Evolutionary conservation across 2,797 vertebrate species (phyloP).

Genomic region (Rhynchotus rufescens): DNA sequence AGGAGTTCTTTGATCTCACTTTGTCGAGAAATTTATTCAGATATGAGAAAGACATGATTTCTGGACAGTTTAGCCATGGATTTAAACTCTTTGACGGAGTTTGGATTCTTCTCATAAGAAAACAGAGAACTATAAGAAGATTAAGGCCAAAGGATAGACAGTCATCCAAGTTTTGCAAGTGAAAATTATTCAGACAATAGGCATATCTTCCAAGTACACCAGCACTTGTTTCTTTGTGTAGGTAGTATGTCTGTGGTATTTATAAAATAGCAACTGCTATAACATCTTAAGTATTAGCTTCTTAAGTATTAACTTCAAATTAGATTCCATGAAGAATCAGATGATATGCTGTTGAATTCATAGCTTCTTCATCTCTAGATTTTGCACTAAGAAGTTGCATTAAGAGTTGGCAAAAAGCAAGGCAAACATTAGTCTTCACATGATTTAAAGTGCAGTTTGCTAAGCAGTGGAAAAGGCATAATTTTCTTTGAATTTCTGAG

Average conservation of each 20-base stretch:
- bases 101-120: not conserved
- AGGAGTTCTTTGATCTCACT: not conserved
- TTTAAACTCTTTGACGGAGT: not conserved
- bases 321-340: not conserved
- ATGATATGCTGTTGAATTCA: not conserved
- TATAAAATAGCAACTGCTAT: not conserved
- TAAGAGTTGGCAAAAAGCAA: constrained; percentile 11
- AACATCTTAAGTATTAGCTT: not conserved
- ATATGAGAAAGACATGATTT: not conserved
- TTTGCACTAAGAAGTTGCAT: not conserved
- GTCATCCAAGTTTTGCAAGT: not conserved
- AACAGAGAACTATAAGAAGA: not conserved
- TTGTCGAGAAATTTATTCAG: not conserved
- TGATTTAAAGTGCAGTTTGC: constrained; percentile 25
- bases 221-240: not conserved
- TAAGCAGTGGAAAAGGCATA: not conserved
- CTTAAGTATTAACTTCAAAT: not conserved
- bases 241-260: not conserved
- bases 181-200: not conserved
- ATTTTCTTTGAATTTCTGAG: constrained; percentile 18
- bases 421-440: not conserved
- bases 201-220: not conserved
- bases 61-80: not conserved
- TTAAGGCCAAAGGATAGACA: not conserved
- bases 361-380: not conserved